Evolutionary conservation across 1,140 invertebrate species (phyloP), one percentile per base, ranked within the genome.

Genomic region (Bombus huntii): DNA sequence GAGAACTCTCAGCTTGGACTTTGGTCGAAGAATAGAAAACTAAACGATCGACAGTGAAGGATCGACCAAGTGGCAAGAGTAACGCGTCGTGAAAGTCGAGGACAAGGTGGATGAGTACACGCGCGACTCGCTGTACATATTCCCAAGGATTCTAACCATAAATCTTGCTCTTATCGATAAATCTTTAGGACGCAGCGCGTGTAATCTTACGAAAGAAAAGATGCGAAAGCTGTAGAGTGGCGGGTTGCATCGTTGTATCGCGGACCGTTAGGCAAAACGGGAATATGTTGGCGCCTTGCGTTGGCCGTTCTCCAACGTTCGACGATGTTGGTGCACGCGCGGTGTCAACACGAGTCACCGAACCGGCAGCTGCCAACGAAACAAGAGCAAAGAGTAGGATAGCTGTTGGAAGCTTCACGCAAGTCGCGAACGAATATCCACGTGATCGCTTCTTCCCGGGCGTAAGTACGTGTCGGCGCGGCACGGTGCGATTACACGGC

Each of bases 231-330:
- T 66, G 79, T 8, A 2, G 47, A 2, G 47, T 0, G 47, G 47
- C 82, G 74, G 34, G 68, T n/a, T n/a, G 74, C 84, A 53, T 53
- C 5, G 18, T 53, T 22, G 85, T 83, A 83, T 87, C 87, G 91
- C 91, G 88, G 85, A 92, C 91, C 91, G 92, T 92, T 92, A 91
- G 88, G 81, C 68, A 83, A 84, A 90, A 93, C 88, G 88, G 91
- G 90, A 92, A 90, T 91, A 92, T 88, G 92, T 92, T 92, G 92
- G 92, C 92, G 92, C 91, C 92, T 89, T 88, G 90, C 83, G 82
- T 91, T 93, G 92, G 92, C 90, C 47, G 42, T 65, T 75, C 65
- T 89, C 91, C 91, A 92, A 86, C 79, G 71, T 87, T 87, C 72
- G 28, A 47, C 39, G 53, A 88, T 66, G 76, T 87, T 72, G 87